These are phyloP conservation scores for Haliaeetus leucogaster DNA, from an alignment of 2,113 vertebrate genomes.

Conservation along the genomic window DNA sequence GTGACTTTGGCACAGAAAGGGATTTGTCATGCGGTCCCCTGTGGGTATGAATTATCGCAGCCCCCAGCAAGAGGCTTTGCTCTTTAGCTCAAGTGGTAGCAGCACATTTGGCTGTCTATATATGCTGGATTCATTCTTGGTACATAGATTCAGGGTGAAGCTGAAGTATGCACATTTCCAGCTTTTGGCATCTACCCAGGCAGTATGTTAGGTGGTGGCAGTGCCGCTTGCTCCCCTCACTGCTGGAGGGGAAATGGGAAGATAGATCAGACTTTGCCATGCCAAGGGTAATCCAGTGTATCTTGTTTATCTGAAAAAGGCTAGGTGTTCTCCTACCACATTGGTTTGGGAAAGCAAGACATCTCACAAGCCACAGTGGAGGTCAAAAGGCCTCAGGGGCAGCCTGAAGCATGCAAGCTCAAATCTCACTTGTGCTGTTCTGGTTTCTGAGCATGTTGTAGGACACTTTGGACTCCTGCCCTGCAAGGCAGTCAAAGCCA, in stretches of 20 bases:
- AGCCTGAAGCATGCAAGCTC: not conserved
- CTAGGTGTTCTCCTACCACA: not conserved
- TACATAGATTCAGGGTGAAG: not conserved
- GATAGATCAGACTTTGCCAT: rapidly evolving
- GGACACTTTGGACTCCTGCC: not conserved
- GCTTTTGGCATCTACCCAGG: not conserved
- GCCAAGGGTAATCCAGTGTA: not conserved
- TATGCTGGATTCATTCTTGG: not conserved
- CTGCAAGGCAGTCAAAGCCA: not conserved
- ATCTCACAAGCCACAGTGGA: not conserved
- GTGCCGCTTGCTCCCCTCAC: not conserved
- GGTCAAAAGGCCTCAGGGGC: not conserved
- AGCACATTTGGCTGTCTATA: not conserved
- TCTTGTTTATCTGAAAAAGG: not conserved
- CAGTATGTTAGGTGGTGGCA: not conserved
- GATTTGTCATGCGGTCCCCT: not conserved
- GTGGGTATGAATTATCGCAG: not conserved
- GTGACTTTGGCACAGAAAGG: not conserved
- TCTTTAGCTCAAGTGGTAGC: not conserved
- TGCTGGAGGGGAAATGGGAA: not conserved
- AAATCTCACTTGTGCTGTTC: not conserved
- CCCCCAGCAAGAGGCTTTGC: not conserved
- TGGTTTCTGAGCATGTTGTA: not conserved
- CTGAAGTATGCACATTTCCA: not conserved
- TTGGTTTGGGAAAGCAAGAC: not conserved